Evolutionary conservation across 53 echinoderm and acorn worm species (phyloP), one percentile per base, ranked within the genome.

Genomic region (Patiria pectinifera): DNA sequence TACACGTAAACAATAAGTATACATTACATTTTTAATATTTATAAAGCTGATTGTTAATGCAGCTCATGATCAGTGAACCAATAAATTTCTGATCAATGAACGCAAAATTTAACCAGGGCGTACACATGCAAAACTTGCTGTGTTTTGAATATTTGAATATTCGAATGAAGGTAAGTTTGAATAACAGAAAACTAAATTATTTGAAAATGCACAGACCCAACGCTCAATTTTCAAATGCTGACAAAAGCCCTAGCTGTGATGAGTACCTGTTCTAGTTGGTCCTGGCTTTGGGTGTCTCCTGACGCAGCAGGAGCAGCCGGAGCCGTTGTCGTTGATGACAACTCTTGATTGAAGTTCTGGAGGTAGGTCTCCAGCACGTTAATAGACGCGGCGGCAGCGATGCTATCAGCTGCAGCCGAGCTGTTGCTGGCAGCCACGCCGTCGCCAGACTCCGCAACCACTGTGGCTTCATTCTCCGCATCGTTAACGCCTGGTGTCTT

Each of bases 331-430:
- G 96, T 87, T 25, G 97, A 96, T 4, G 97, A 97, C 15, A 97
- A 87, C 87, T 97, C 98, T 91, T 97, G 90, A 82, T 96, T 96
- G 92, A 97, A 97, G 78, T 97, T 97, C 89, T 97, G 98, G 71
- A 97, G 91, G 87, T 97, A 97, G 48, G 95, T 97, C 90, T 96
- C 98, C 81, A 97, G 85, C 45, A 97, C 98, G 76, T 95, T 95
- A 69, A 96, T 93, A 69, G 96, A 96, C 0, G 95, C 93, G 2
- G 95, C 94, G 47, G 95, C 98, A 58, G 92, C 93, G 45, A 85
- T 83, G 86, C 94, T 94, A 78, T 94, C 94, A 22, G 91, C 62
- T 19, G 94, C 91, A 13, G 94, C 94, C 16, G 91, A 23, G 24
- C 58, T 82, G 66, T 26, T 87, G 62, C 25, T 75, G 11, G 78